Conservation (phyloP, 2,888 invertebrate genomes). For the Schrankia costaestrigalis region DNA sequence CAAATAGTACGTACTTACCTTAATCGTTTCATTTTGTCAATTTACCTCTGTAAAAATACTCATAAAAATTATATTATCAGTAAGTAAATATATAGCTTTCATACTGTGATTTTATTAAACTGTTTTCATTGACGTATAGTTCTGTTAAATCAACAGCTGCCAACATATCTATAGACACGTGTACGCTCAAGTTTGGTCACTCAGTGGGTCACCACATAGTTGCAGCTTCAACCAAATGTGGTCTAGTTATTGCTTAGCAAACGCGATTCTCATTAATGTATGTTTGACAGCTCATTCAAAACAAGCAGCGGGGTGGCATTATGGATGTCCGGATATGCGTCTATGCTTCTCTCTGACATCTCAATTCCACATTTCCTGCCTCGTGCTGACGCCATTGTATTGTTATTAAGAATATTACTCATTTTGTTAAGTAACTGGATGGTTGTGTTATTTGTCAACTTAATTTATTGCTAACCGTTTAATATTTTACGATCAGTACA, state of each 20-base stretch:
- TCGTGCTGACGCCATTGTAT: conserved; percentile 24
- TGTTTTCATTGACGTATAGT: no score
- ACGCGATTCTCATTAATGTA: conserved; percentile 61
- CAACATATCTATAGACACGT: conserved; percentile 39
- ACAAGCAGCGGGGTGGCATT: conserved; percentile 67
- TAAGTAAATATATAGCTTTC: no score
- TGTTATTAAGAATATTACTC: conserved; percentile 17
- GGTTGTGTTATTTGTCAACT: conserved; percentile 2
- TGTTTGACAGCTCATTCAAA: conserved; percentile 71
- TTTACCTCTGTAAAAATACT: no score
- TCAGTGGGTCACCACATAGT: conserved; percentile 38
- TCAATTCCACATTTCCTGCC: conserved; percentile 64
- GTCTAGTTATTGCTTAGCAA: conserved; percentile 37
- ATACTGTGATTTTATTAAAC: no score
- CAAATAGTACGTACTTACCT: no score
- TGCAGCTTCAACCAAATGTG: conserved; percentile 40
- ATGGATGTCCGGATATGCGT: conserved; percentile 57
- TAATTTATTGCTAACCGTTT: conserved; percentile 7
- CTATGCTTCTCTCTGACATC: conserved; percentile 59
- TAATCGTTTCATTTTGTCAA: no score
- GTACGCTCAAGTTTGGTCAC: conserved; percentile 22
- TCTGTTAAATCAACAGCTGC: conserved; percentile 42
- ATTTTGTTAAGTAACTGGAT: conserved; percentile 14
- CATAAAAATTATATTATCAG: no score
- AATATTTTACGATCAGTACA: conserved; percentile 1